Base-by-base conservation (phyloP, 1,140 invertebrate species). In the Lepidurus couesii region DNA sequence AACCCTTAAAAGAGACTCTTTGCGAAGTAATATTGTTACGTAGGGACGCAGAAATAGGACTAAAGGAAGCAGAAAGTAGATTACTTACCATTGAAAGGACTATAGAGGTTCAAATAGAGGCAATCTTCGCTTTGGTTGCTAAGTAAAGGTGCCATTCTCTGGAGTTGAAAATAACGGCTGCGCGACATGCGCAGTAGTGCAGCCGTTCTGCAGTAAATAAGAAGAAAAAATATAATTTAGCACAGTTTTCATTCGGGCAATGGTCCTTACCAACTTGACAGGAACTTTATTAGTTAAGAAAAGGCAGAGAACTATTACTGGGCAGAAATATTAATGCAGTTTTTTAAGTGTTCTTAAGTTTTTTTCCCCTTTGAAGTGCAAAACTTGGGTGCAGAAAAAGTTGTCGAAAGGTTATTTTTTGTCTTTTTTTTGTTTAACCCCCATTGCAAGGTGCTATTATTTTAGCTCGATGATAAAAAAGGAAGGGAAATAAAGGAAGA, bases 51-150 rank as follows among this genome's bases (percentile, higher is more conserved):
- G 1, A 44, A 42, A 75, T 42, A 24, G 74, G 24, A 77, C 1
- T 44, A 77, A 77, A 77, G 44, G 24, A 73, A 5, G n/a, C 24
- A 74, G 5, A 73, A 73, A 53, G 9, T 21, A 53, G 43, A 73
- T 9, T 11, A 87, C 92, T 90, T 87, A 97, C 96, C 95, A 90
- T 92, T 92, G 16, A 53, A 45, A 7, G 97, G 96, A 11, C 94
- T 91, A 85, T 96, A 98, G 82, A 99, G 93, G 84, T 99, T 99
- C 82, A 99, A 89, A 84, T 97, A 97, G 42, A 98, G 89, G 83
- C 97, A 99, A 86, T 99, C 97, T 87, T 98, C 97, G 82, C 92
- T 95, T 85, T 98, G 95, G 83, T 97, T 94, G 82, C 90, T 90
- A 77, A 98, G 86, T 84, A 92, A 91, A 7, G 94, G 93, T 80